Base-by-base conservation (phyloP, 2,888 invertebrate genomes). In the Furcula furcula region DNA sequence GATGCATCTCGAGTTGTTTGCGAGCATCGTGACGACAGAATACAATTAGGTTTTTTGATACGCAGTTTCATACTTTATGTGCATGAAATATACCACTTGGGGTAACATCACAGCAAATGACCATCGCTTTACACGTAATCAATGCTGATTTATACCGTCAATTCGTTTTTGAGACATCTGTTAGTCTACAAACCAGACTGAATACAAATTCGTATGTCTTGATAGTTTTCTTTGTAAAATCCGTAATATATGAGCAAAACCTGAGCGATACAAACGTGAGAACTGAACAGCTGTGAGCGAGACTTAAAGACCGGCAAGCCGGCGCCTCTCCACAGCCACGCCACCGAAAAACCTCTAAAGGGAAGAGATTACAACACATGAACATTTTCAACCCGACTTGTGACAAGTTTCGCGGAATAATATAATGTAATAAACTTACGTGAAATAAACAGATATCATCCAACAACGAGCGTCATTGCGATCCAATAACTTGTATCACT, bases 381-480 rank as follows among this genome's bases (percentile, higher is more conserved):
- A 74, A 65, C 65, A 64, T 61, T 62, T 65, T 61, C 49, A 56
- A 65, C 50, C 43, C 47, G 55, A 47, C 53, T 41, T 47, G 46
- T 46, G 55, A 56, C 47, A 31, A 38, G 46, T 51, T 51, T 54
- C 39, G 42, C 37, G 41, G 34, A 44, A 13, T 35, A 35, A 37
- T 37, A 48, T 43, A 45, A 23, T 34, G 29, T 58, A 52, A 62
- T 52, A 60, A 65, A 86, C 87, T 86, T 53, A 88, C 87, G 65
- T 75, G 61, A 66, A 65, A 70, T 65, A 65, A n/a, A 72, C 82
- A 71, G 69, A 68, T 85, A 87, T 88, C 87, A 88, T 88, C 87
- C 87, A 86, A 86, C 67, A 76, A 81, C 66, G 65, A 68, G 68
- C 80, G 74, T 79, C 77, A 79, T 84, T 71, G 77, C 77, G 76